Conservation (phyloP, 1,140 invertebrate species). For the Protaetia brevitarsis region DNA sequence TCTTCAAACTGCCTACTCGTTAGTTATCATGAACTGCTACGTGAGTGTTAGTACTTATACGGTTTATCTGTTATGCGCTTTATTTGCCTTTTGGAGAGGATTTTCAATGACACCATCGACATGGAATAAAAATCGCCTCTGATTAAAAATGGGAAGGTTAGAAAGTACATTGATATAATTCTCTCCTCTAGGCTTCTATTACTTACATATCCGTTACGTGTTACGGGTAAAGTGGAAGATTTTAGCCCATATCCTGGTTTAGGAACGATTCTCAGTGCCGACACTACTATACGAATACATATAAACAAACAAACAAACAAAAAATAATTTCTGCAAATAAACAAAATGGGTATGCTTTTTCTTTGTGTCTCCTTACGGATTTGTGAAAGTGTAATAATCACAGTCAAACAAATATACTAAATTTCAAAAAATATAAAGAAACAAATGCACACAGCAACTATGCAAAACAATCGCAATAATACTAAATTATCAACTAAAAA, state of each 20-base stretch:
- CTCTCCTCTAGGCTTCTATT: constrained; percentile 21
- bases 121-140: no score
- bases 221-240: constrained; percentile 66
- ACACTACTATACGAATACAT: constrained; percentile 53
- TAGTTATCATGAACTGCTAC: no score
- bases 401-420: background rate
- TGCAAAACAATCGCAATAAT: background rate
- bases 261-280: constrained; percentile 58
- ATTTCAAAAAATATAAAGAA: background rate
- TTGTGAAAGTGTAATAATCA: background rate
- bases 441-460: constrained; percentile 17
- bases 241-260: constrained; percentile 75
- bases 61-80: no score
- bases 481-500: background rate
- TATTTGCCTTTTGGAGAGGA: no score
- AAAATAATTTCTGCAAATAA: constrained; percentile 28
- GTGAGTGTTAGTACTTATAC: no score
- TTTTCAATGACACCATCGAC: no score
- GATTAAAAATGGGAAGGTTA: background rate
- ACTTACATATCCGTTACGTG: constrained; percentile 54
- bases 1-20: background rate
- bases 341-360: background rate
- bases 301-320: constrained; percentile 39
- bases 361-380: background rate
- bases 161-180: background rate